Percentiles rank a stretch among this genome's conserved stretches.
phyloP scores from a whole-genome alignment of 2,797 vertebrate species.

The Chromis chromis region DNA sequence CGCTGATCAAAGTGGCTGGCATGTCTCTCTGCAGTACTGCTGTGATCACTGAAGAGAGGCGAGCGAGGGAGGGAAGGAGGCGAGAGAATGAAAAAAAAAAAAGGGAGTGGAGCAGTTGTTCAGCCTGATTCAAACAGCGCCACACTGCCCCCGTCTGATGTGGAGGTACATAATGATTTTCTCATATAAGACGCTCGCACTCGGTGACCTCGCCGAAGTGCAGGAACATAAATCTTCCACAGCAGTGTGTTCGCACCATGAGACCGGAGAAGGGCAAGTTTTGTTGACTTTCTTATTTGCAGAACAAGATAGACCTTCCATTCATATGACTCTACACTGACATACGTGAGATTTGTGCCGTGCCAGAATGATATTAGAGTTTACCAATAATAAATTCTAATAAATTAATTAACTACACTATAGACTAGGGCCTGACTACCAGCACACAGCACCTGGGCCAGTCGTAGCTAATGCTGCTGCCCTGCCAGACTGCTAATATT shows the following conservation, averaged over 20 bases:
- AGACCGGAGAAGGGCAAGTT: not conserved
- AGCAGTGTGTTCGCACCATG: not conserved
- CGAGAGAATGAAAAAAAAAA: conserved; percentile 17
- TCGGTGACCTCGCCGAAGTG: conserved; percentile 26
- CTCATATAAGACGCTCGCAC: conserved; percentile 13
- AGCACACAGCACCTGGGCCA: not conserved
- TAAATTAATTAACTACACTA: not conserved
- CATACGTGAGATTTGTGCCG: not conserved
- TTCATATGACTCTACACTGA: not conserved
- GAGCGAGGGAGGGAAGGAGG: conserved; percentile 30
- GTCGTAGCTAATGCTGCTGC: not conserved
- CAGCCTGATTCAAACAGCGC: conserved; percentile 11
- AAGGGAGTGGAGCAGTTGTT: conserved; percentile 41
- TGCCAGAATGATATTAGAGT: not conserved
- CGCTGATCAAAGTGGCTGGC: conserved; percentile 76
- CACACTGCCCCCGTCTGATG: conserved; percentile 70
- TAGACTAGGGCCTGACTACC: not conserved
- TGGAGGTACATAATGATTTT: conserved; percentile 48
- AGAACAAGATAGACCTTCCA: not conserved
- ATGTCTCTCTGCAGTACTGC: conserved; percentile 79
- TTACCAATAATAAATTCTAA: not conserved
- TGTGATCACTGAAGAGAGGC: conserved; percentile 75
- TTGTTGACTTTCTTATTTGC: not conserved
- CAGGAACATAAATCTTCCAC: conserved; percentile 12
- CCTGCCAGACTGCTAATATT: not conserved